phyloP scores from a whole-genome alignment of 2,888 invertebrate species.

The Cephus nigrinus region DNA sequence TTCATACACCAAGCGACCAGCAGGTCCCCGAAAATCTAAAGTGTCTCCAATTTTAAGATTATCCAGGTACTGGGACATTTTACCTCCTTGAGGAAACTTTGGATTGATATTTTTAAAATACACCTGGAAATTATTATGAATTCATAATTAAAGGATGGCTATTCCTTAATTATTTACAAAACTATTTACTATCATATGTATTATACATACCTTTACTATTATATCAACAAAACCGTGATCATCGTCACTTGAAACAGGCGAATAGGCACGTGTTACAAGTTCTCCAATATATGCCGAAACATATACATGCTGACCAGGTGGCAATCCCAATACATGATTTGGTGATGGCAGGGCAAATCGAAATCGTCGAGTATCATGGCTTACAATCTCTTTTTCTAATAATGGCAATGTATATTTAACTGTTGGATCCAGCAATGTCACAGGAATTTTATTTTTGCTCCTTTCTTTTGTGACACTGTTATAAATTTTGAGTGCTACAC shows the following conservation, averaged over 20 bases:
- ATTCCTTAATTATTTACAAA: not conserved
- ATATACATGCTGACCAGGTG: constrained; percentile 94
- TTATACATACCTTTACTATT: constrained; percentile 78
- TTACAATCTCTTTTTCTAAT: constrained; percentile 86
- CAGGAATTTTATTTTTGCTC: constrained; percentile 37
- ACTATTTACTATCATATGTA: constrained; percentile 2
- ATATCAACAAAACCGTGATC: constrained; percentile 90
- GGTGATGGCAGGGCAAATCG: constrained; percentile 86
- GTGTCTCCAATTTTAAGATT: constrained; percentile 86
- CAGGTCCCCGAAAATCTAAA: constrained; percentile 92
- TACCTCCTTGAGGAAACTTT: constrained; percentile 95
- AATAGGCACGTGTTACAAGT: constrained; percentile 91
- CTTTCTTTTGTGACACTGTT: constrained; percentile 48
- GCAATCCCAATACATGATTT: constrained; percentile 86
- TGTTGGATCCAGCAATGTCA: constrained; percentile 77
- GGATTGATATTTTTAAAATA: constrained; percentile 94
- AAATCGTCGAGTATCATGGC: constrained; percentile 91
- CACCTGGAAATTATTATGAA: constrained; percentile 70
- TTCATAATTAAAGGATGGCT: not conserved
- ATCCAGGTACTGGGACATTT: constrained; percentile 92
- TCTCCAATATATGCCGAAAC: constrained; percentile 87
- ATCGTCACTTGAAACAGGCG: constrained; percentile 94
- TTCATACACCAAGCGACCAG: constrained; percentile 85
- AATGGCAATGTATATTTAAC: constrained; percentile 86
- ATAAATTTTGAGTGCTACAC: constrained; percentile 64